A percentile compares a stretch with the other conserved stretches of the same genome.
phyloP scores from a whole-genome alignment of 2,888 invertebrate genomes.

The Prenolepis imparis region DNA sequence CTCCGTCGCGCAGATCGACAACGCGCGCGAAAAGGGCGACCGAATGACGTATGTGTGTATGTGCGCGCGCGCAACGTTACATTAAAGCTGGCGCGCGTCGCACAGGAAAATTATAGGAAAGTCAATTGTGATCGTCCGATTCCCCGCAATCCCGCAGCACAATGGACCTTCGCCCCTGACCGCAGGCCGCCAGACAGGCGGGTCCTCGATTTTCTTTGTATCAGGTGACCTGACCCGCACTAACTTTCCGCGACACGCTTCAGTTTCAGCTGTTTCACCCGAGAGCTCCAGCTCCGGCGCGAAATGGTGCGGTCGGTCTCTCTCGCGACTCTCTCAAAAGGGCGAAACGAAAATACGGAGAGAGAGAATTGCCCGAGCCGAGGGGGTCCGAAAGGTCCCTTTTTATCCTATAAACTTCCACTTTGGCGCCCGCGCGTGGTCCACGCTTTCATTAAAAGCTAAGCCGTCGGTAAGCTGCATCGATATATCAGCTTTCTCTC shows the following conservation, averaged over 20 bases:
- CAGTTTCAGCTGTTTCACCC: slow-evolving; percentile 74
- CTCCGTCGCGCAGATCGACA: slow-evolving; percentile 51
- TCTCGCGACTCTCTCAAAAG: slow-evolving; percentile 22
- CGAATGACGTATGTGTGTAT: slow-evolving; percentile 8
- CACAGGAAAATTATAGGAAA: slow-evolving; percentile 71
- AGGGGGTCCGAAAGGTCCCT: slow-evolving; percentile 68
- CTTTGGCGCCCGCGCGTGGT: slow-evolving; percentile 71
- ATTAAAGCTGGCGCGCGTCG: slow-evolving; percentile 48
- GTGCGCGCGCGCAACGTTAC: slow-evolving; percentile 34
- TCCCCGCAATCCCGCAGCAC: slow-evolving; percentile 65
- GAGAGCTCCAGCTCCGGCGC: slow-evolving; percentile 10
- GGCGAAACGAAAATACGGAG: slow-evolving; percentile 23
- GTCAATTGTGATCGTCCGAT: slow-evolving; percentile 70
- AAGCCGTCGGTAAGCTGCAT: slow-evolving; percentile 81
- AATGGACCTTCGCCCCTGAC: slow-evolving; percentile 60
- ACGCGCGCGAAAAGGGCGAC: slow-evolving; percentile 37
- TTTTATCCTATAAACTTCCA: slow-evolving; percentile 74
- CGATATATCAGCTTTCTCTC: slow-evolving; percentile 73
- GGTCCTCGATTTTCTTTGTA: slow-evolving; percentile 63
- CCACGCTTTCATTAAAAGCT: slow-evolving; percentile 80
- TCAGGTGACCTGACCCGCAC: slow-evolving; percentile 67
- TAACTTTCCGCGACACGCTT: slow-evolving; percentile 75
- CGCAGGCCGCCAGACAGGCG: slow-evolving; percentile 16
- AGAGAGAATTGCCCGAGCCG: slow-evolving; percentile 22
- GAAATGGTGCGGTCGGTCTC: slow-evolving; percentile 38